A percentile compares a stretch with the other conserved stretches of the same genome.
Conservation (phyloP, 2,113 vertebrate genomes). For the Corythoichthys intestinalis region DNA sequence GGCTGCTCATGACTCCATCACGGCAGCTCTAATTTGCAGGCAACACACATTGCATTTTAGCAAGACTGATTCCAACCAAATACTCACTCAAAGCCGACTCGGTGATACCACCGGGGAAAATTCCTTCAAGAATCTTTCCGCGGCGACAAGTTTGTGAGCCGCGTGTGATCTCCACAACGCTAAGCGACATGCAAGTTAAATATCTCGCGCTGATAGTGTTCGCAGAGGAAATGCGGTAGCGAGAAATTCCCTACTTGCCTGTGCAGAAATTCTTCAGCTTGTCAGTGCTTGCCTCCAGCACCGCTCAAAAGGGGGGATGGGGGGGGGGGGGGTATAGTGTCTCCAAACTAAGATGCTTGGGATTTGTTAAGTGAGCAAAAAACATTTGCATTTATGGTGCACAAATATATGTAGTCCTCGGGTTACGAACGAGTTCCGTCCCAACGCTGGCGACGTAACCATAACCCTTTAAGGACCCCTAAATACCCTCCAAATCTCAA, state of each 20-base stretch:
- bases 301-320: too few relatives aligned
- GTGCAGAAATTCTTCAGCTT: conserved; percentile 60
- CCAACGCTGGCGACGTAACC: too few relatives aligned
- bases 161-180: conserved; percentile 16
- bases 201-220: conserved; percentile 14
- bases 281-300: conserved; percentile 51
- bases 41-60: background rate
- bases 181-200: conserved; percentile 19
- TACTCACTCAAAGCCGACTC: conserved; percentile 44
- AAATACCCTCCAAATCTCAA: too few relatives aligned
- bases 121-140: conserved; percentile 24
- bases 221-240: conserved; percentile 10
- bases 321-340: too few relatives aligned
- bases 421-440: too few relatives aligned
- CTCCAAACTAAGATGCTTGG: too few relatives aligned
- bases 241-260: conserved; percentile 14
- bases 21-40: too few relatives aligned
- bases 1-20: too few relatives aligned
- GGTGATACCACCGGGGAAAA: conserved; percentile 21
- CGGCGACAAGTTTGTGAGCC: conserved; percentile 15
- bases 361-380: too few relatives aligned
- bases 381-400: too few relatives aligned
- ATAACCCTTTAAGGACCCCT: too few relatives aligned
- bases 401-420: too few relatives aligned
- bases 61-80: conserved; percentile 14